Evolutionary conservation across 2,888 invertebrate genomes (phyloP), one percentile per base, ranked within the genome.

Genomic region (Microdon myrmicae): DNA sequence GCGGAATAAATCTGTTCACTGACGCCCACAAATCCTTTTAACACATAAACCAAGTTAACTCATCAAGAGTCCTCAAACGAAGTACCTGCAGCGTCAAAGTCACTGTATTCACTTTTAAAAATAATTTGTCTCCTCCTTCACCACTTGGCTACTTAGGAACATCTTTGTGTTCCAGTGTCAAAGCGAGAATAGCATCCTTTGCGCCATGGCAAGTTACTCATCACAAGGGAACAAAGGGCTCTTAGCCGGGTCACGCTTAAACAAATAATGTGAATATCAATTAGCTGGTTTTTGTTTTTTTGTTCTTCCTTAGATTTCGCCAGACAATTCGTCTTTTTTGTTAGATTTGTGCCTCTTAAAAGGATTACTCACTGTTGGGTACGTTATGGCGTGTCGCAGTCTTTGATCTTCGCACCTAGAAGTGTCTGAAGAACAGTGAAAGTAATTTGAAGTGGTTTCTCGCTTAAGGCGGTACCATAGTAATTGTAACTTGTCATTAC

Each of bases 191-290:
- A 31, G 22, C 13, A 26, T 44, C 44, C 32, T 58, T 38, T 14
- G 3, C 6, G 13, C 25, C 22, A 12, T 28, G 4, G 23, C 10
- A 34, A 17, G 20, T 17, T 26, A 47, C n/a, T n/a, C n/a, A n/a
- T n/a, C n/a, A n/a, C n/a, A n/a, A n/a, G 37, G 37, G 35, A 12
- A n/a, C 14, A 35, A 23, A 41, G 39, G 29, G 22, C 26, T 8
- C 7, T 32, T 26, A 12, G 19, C 28, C 23, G 48, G 56, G 43
- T 20, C 37, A 14, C 8, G 28, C 20, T 38, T 48, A 25, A 49
- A 49, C 49, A 58, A 44, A 58, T 56, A 56, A 37, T 32, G 16
- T 58, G 58, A 49, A 58, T 58, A 58, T 58, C 31, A 58, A 58
- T 58, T 58, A 58, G 43, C 58, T 51, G n/a, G n/a, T 49, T 22